Conservation (phyloP, 2,888 invertebrate species). For the Eilema caniola region DNA sequence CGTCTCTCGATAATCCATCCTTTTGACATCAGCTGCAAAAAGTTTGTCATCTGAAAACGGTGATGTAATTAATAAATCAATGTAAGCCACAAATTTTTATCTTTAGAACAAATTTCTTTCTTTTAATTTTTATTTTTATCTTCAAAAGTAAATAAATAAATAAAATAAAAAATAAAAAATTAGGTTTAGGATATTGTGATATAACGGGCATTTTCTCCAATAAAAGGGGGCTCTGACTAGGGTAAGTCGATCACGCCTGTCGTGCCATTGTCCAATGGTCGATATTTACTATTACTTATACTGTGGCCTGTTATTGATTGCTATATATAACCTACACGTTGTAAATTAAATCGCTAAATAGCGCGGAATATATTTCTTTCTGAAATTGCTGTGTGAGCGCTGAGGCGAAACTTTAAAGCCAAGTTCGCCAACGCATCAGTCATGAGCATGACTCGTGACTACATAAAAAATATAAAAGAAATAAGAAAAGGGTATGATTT, state of each 20-base stretch:
- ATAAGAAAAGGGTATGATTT: no score
- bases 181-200: no score
- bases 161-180: no score
- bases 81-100: neutral
- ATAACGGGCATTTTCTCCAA: neutral
- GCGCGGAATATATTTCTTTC: no score
- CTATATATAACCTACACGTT: neutral
- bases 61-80: neutral
- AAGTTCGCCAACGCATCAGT: neutral
- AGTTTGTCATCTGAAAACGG: neutral
- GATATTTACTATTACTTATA: neutral
- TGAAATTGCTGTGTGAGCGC: neutral
- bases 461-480: neutral
- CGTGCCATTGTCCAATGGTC: no score
- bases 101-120: no score
- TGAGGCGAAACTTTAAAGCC: neutral
- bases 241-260: no score
- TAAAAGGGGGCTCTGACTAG: neutral
- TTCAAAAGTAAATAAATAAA: no score
- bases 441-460: neutral
- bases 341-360: neutral
- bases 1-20: neutral
- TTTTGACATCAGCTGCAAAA: neutral
- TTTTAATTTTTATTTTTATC: no score
- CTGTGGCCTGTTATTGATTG: neutral